phyloP scores from a whole-genome alignment of 2,113 vertebrate genomes.

The Strix aluco region DNA sequence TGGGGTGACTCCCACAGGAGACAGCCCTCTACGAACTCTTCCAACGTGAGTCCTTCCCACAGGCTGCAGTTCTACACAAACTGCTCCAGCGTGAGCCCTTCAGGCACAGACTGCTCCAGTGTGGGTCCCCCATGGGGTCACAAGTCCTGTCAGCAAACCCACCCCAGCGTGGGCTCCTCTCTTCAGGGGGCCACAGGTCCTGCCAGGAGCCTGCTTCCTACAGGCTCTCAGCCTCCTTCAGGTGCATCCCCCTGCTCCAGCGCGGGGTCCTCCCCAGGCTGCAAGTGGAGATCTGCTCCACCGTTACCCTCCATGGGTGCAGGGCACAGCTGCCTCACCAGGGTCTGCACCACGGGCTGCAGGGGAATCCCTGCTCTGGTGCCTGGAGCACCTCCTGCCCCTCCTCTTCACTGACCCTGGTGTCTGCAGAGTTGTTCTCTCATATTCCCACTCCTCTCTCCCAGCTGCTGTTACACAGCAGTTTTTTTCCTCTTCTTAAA shows the following conservation, averaged over 20 bases:
- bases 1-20: background rate
- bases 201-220: background rate
- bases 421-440: background rate
- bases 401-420: background rate
- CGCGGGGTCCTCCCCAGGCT: too few species aligned
- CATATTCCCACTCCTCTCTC: background rate
- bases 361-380: background rate
- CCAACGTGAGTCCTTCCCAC: fast-evolving
- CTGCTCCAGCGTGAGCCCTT: too few species aligned
- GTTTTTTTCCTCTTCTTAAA: background rate
- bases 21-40: fast-evolving
- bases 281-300: too few species aligned
- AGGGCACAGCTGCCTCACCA: too few species aligned
- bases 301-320: too few species aligned
- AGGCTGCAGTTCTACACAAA: background rate
- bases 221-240: background rate
- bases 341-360: background rate
- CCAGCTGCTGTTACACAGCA: background rate
- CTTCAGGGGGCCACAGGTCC: background rate
- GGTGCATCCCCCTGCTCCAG: background rate
- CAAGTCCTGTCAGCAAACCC: too few species aligned
- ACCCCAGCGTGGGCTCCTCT: fast-evolving
- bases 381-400: background rate
- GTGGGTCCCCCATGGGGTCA: background rate
- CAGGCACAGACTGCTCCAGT: background rate